Base-by-base conservation (phyloP, 2,888 invertebrate genomes). In the Cataglyphis albicans region DNA sequence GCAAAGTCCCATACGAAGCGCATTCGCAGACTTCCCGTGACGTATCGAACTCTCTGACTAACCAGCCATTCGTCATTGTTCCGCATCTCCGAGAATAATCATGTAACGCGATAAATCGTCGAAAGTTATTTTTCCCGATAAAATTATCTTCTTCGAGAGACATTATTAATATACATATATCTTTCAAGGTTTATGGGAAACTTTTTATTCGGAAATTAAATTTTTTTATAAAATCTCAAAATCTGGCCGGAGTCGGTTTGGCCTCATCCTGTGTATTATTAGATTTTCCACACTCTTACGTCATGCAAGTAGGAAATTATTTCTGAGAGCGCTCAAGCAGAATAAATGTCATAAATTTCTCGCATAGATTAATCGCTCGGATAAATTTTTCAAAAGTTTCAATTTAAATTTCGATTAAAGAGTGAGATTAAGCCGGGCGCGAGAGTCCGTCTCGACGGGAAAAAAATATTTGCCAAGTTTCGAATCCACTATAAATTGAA, bases 401-500 rank as follows among this genome's bases (percentile, higher is more conserved):
- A 29, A 57, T 57, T 57, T 65, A 57, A 68, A 41, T 68, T 78
- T 41, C 35, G 32, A 78, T 78, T 68, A 68, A 68, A 68, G 15
- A 10, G 10, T 12, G 29, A 44, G 55, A 76, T 76, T 52, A 52
- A 67, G 38, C 57, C 55, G 38, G 68, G n/a, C 29, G 29, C n/a
- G 41, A 76, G 55, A n/a, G 52, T 52, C 52, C 52, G n/a, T 52
- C 52, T 52, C 52, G 65, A 52, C 25, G 55, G 38, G 41, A 41
- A 59, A 32, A 57, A 68, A 44, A 59, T 59, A 70, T 70, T 70
- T 44, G 35, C 18, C 18, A 59, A 80, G 59, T 59, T 78, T 78
- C 32, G 70, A 80, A 70, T 70, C 41, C 15, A 21, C 61, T 80
- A 70, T 70, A 70, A 70, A 78, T 70, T 52, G 44, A 59, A 35